Percentiles rank a stretch among this genome's conserved stretches.
phyloP scores from a whole-genome alignment of 2,888 invertebrate genomes.

The Drosophila rubida region DNA sequence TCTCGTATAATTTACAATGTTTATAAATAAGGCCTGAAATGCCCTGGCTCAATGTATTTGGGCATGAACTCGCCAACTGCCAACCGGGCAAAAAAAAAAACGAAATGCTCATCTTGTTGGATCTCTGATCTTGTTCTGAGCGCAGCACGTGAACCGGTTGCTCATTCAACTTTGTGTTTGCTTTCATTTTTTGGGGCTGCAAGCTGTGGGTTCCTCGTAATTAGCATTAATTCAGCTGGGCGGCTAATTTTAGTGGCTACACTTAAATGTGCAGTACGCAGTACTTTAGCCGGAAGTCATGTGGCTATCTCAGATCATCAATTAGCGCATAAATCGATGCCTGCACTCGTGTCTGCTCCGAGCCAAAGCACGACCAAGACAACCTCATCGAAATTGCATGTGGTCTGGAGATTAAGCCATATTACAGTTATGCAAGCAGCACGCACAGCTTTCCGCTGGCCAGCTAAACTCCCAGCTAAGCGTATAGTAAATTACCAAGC shows the following conservation, averaged over 20 bases:
- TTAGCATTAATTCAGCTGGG: conserved; percentile 58
- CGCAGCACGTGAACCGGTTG: conserved; percentile 41
- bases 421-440: conserved; percentile 67
- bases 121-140: conserved; percentile 19
- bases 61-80: conserved; percentile 40
- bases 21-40: conserved; percentile 39
- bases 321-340: conserved; percentile 43
- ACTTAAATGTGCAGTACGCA: conserved; percentile 34
- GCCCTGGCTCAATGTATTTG: conserved; percentile 30
- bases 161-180: conserved; percentile 30
- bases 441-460: conserved; percentile 59
- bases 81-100: conserved; percentile 8
- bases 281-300: conserved; percentile 62
- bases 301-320: conserved; percentile 32
- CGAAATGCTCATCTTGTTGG: background rate
- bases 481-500: conserved; percentile 23
- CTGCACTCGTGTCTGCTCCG: conserved; percentile 38
- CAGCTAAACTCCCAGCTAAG: conserved; percentile 8
- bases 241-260: conserved; percentile 45
- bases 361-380: conserved; percentile 20
- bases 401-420: conserved; percentile 43
- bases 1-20: conserved; percentile 33
- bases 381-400: conserved; percentile 27
- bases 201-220: conserved; percentile 55
- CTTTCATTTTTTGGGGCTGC: conserved; percentile 42